These are phyloP conservation scores for Xanthorhoe spadicearia DNA, from an alignment of 2,888 invertebrate genomes.

Conservation along the genomic window DNA sequence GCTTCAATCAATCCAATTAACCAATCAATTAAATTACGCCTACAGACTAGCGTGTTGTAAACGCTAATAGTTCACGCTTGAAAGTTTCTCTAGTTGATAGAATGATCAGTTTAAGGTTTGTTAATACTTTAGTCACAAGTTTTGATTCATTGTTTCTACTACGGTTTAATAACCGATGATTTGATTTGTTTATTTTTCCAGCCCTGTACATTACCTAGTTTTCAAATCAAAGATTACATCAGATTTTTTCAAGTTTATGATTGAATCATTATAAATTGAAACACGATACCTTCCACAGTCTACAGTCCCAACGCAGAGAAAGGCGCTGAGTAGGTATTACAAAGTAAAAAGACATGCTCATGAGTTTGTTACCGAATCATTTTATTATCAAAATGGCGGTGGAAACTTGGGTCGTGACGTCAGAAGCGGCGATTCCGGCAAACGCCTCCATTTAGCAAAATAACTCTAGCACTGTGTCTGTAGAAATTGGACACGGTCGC, in stretches of 20 bases:
- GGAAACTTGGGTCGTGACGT: conserved; percentile 62
- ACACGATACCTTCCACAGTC: neutral
- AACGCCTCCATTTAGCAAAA: conserved; percentile 47
- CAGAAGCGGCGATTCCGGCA: conserved; percentile 46
- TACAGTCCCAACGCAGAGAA: conserved; percentile 3
- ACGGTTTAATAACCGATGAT: neutral
- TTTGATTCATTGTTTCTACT: neutral
- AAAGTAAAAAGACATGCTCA: conserved; percentile 33
- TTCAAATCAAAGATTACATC: neutral
- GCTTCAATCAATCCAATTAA: neutral
- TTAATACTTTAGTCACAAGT: neutral
- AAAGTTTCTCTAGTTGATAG: neutral
- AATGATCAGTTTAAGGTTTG: neutral
- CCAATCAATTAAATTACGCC: conserved; percentile 1
- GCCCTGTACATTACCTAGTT: neutral
- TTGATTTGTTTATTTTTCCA: too few relatives aligned
- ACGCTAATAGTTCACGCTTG: neutral
- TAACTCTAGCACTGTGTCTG: conserved; percentile 39
- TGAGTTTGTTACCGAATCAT: conserved; percentile 45
- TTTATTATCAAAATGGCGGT: conserved; percentile 72
- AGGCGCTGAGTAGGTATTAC: neutral
- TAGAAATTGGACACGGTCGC: conserved; percentile 57
- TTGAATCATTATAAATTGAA: neutral
- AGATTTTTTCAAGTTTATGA: too few relatives aligned
- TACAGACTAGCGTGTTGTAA: neutral